Evolutionary conservation across 2,113 vertebrate species (phyloP).

Genomic region (Apaloderma vittatum): DNA sequence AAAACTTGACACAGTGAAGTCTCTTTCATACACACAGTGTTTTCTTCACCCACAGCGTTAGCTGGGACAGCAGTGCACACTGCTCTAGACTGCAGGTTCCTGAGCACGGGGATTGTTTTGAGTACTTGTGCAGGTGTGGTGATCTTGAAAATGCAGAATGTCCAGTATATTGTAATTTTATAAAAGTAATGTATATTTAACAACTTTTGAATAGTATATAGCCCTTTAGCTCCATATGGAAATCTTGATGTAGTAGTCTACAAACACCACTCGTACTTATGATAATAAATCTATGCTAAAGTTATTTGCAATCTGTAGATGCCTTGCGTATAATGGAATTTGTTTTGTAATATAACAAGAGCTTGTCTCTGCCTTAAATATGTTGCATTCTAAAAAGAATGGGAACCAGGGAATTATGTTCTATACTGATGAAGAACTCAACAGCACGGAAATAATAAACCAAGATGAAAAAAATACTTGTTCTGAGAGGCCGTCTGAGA

Average conservation of each 20-base stretch:
- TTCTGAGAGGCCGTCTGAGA: neutral
- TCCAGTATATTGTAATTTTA: neutral
- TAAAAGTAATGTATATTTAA: neutral
- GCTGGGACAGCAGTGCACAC: neutral
- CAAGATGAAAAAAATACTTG: neutral
- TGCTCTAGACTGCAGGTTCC: neutral
- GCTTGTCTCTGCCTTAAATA: neutral
- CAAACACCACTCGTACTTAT: neutral
- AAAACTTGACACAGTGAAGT: neutral
- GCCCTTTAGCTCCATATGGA: neutral
- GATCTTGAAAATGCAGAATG: neutral
- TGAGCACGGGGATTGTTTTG: neutral
- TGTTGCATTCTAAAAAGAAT: neutral
- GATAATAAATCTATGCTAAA: too few relatives aligned
- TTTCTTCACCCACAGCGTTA: neutral
- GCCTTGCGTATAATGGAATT: neutral
- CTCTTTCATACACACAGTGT: fast-evolving
- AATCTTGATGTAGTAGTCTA: neutral
- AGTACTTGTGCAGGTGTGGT: neutral
- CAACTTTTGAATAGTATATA: neutral
- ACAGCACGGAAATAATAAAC: neutral
- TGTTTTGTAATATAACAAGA: neutral
- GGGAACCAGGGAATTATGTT: neutral
- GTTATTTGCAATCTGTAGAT: neutral
- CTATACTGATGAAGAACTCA: neutral